A percentile compares a stretch with the other conserved stretches of the same genome.
Conservation (phyloP, 2,888 invertebrate genomes). For the Argynnis bischoffii region DNA sequence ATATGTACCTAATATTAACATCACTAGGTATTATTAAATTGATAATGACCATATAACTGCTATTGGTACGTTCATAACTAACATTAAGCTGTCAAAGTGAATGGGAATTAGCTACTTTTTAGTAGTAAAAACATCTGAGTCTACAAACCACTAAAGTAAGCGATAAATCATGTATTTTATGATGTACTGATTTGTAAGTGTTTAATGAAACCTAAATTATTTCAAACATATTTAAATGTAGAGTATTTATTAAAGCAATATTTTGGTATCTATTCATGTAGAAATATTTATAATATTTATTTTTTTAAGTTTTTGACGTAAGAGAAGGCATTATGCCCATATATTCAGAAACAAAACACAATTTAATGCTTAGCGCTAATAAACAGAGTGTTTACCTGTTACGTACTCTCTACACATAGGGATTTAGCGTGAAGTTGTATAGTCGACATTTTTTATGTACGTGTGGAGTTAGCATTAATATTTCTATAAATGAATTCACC, state of each 20-base stretch:
- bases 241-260: too few species aligned
- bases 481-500: slow-evolving; percentile 11
- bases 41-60: slow-evolving; percentile 14
- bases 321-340: too few species aligned
- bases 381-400: too few species aligned
- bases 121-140: background rate
- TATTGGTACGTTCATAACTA: slow-evolving; percentile 9
- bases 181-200: too few species aligned
- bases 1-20: background rate
- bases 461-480: background rate
- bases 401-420: background rate
- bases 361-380: too few species aligned
- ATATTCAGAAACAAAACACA: too few species aligned
- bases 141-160: background rate
- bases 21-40: slow-evolving; percentile 5
- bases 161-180: too few species aligned
- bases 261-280: too few species aligned
- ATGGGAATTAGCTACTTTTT: background rate
- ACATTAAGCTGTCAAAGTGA: slow-evolving; percentile 19
- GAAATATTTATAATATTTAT: too few species aligned
- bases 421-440: background rate
- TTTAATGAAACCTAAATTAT: too few species aligned
- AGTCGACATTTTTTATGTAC: background rate
- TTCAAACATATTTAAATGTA: too few species aligned
- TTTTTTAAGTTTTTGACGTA: too few species aligned